Evolutionary conservation across 2,888 invertebrate species (phyloP).

Genomic region (Drosophila nigritarsus): DNA sequence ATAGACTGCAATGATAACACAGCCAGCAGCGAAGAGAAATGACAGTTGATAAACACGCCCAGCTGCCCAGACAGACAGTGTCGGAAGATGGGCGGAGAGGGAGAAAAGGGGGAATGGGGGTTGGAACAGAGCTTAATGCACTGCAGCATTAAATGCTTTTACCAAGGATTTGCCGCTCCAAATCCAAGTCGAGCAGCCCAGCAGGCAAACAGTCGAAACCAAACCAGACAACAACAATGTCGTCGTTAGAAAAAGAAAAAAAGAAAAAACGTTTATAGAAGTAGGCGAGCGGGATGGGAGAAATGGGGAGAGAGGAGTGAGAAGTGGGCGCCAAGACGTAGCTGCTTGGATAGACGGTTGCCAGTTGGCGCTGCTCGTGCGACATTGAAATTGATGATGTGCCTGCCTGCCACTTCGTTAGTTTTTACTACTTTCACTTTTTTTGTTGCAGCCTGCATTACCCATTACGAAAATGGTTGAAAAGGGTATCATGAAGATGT

Average conservation of each 20-base stretch:
- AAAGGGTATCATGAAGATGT: not conserved
- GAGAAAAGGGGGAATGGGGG: not conserved
- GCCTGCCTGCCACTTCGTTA: conserved; percentile 54
- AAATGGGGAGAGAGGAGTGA: not conserved
- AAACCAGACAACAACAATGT: conserved; percentile 64
- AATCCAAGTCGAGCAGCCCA: conserved; percentile 59
- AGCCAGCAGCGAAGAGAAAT: conserved; percentile 21
- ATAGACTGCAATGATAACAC: conserved; percentile 66
- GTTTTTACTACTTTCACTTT: conserved; percentile 81
- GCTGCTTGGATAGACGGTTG: conserved; percentile 33
- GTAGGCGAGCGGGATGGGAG: not conserved
- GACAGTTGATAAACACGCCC: conserved; percentile 52
- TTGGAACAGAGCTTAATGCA: conserved; percentile 71
- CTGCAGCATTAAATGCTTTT: conserved; percentile 82
- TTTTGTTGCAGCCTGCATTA: conserved; percentile 8
- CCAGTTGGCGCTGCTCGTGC: conserved; percentile 62
- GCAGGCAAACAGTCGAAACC: conserved; percentile 37
- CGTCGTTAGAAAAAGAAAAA: conserved; percentile 10
- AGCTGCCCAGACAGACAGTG: conserved; percentile 25
- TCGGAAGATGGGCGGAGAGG: not conserved
- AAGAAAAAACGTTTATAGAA: conserved; percentile 40
- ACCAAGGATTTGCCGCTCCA: conserved; percentile 74
- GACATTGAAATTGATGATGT: conserved; percentile 81
- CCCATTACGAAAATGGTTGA: not conserved
- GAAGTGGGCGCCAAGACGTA: conserved; percentile 17